phyloP scores from a whole-genome alignment of 2,113 vertebrate species.

The Colaptes auratus region DNA sequence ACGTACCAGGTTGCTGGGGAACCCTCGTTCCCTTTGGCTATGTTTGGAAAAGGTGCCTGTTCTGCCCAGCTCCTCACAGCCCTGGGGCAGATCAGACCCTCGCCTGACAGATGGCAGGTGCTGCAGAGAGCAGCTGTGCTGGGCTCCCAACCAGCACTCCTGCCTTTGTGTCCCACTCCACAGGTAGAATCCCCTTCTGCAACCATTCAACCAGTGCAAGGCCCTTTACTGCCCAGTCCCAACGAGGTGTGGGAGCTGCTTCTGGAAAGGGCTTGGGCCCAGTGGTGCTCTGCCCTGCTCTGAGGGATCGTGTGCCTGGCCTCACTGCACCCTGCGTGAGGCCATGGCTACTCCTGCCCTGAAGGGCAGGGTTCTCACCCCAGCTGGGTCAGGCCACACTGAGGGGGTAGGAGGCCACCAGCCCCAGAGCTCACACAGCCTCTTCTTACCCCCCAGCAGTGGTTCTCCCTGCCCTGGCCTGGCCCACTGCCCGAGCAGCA shows the following conservation, averaged over 20 bases:
- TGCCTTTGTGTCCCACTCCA: neutral
- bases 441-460: neutral
- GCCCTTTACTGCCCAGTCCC: neutral
- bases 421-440: neutral
- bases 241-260: neutral
- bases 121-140: neutral
- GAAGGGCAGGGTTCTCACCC: neutral
- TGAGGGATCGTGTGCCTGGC: neutral
- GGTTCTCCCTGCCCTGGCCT: neutral
- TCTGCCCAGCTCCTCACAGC: neutral
- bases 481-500: neutral
- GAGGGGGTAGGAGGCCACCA: neutral
- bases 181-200: conserved; percentile 10
- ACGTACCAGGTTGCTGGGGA: neutral
- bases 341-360: neutral
- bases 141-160: neutral
- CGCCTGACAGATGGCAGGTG: neutral
- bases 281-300: rapidly evolving
- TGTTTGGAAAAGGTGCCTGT: neutral
- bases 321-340: rapidly evolving
- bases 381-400: neutral
- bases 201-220: neutral
- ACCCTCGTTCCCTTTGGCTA: conserved; percentile 33
- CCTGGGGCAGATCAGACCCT: neutral
- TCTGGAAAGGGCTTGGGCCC: neutral